Conservation (phyloP, 2,797 vertebrate genomes). For the Vultur gryphus region DNA sequence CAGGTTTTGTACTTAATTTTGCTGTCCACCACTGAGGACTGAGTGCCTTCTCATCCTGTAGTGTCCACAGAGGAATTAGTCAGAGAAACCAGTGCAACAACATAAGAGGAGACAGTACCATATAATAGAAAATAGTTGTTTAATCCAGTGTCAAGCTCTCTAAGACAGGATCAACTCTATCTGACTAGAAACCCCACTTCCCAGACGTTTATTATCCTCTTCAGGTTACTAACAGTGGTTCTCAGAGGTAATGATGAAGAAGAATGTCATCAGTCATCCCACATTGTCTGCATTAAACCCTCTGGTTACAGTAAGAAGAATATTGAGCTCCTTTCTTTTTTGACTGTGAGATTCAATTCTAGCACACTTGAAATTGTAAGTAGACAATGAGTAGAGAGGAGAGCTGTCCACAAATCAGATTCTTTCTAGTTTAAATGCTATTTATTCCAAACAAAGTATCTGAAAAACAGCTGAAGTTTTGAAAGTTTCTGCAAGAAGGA, state of each 20-base stretch:
- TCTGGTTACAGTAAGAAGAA: neutral
- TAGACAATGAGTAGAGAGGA: neutral
- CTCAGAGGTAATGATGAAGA: neutral
- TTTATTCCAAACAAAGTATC: slow-evolving; percentile 7
- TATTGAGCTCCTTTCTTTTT: slow-evolving; percentile 22
- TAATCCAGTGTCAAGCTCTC: neutral
- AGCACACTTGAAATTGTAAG: slow-evolving; percentile 26
- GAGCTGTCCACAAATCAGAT: slow-evolving; percentile 14
- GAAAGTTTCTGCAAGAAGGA: neutral
- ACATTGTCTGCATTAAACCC: neutral
- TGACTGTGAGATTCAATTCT: slow-evolving; percentile 27
- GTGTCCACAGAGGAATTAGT: neutral
- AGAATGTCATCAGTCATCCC: slow-evolving; percentile 5
- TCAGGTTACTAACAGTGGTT: neutral
- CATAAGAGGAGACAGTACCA: neutral
- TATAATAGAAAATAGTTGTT: neutral
- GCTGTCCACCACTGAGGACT: neutral
- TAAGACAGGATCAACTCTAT: neutral
- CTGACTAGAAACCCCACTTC: neutral
- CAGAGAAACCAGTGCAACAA: neutral
- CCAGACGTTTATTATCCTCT: neutral
- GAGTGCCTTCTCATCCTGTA: neutral
- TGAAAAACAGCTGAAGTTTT: neutral
- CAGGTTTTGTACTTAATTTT: neutral
- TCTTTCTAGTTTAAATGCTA: slow-evolving; percentile 18